Base-by-base conservation (phyloP, 2,888 invertebrate genomes). In the Oscheius sp. region DNA sequence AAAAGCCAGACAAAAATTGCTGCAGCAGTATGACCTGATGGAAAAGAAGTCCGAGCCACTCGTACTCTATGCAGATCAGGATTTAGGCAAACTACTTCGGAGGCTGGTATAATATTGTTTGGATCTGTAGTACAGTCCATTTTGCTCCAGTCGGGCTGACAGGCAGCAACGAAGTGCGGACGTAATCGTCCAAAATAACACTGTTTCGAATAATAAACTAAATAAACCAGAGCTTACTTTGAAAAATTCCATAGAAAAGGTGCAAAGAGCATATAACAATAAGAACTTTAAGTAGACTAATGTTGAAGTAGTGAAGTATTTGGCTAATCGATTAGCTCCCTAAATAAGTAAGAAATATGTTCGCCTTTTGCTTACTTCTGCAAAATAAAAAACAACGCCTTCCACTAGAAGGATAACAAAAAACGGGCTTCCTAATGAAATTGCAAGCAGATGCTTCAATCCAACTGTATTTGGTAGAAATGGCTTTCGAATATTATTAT, bases 121-220 rank as follows among this genome's bases (percentile, higher is more conserved):
- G 64, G 69, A 64, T 69, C 69, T 15, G 69, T 64, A 10, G 70
- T 67, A 64, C 81, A 82, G 46, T 80, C 79, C 46, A 82, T 73
- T 48, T 74, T 69, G 3, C 73, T 70, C 78, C 79, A 82, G 65
- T 86, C 84, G 10, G 96, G 96, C 66, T 90, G 89, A 86, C 97
- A 98, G 0, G 95, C 92, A 76, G 90, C 91, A 85, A 95, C 91
- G 89, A 97, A 98, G 89, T 98, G 95, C 37, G 97, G 97, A 79
- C 97, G 90, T 76, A 96, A 88, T 69, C 96, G 91, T 48, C 97
- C 97, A 75, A 96, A 91, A 37, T 53, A 57, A 31, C 64, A 70
- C 65, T 70, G n/a, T n/a, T n/a, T n/a, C n/a, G n/a, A n/a, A n/a
- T n/a, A 23, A 50, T 64, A 91, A 87, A 96, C 95, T 3, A 95